A percentile compares a stretch with the other conserved stretches of the same genome.
Conservation (phyloP, 2,888 invertebrate species). For the Philopedon plagiatum region DNA sequence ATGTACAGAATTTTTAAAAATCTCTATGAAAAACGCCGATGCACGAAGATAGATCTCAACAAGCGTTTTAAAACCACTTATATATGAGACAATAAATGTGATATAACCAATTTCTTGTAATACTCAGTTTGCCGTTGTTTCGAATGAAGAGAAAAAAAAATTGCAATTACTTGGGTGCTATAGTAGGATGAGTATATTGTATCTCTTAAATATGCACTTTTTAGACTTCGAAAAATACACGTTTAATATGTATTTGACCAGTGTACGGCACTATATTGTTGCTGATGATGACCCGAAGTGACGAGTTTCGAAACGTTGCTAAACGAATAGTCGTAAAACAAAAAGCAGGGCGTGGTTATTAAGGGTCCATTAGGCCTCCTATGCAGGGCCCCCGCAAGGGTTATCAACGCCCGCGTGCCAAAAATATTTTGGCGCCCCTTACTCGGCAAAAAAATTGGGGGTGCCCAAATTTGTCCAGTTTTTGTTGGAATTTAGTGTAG, state of each 20-base stretch:
- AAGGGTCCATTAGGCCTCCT: neutral
- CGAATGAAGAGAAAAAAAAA: conserved; percentile 23
- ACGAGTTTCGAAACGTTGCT: neutral
- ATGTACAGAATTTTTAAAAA: too few species aligned
- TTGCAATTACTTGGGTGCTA: conserved; percentile 35
- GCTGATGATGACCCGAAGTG: neutral
- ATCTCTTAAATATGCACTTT: conserved; percentile 30
- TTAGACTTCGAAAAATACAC: conserved; percentile 31
- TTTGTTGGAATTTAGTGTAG: too few species aligned
- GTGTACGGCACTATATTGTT: conserved; percentile 27
- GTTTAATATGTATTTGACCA: conserved; percentile 14
- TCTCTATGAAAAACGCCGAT: neutral
- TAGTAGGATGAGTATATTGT: conserved; percentile 31
- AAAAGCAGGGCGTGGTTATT: neutral
- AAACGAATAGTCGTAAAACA: neutral
- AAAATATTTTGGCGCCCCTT: too few species aligned
- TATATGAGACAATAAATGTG: conserved; percentile 54
- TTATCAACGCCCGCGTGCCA: too few species aligned
- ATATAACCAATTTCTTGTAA: conserved; percentile 50
- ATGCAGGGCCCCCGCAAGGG: too few species aligned
- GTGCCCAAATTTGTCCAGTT: too few species aligned
- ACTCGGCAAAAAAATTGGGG: too few species aligned
- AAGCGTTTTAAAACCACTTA: conserved; percentile 37
- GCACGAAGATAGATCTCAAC: conserved; percentile 24
- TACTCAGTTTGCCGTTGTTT: conserved; percentile 50